These are phyloP conservation scores for Apoda limacodes DNA, from an alignment of 2,888 invertebrate genomes.

Conservation along the genomic window DNA sequence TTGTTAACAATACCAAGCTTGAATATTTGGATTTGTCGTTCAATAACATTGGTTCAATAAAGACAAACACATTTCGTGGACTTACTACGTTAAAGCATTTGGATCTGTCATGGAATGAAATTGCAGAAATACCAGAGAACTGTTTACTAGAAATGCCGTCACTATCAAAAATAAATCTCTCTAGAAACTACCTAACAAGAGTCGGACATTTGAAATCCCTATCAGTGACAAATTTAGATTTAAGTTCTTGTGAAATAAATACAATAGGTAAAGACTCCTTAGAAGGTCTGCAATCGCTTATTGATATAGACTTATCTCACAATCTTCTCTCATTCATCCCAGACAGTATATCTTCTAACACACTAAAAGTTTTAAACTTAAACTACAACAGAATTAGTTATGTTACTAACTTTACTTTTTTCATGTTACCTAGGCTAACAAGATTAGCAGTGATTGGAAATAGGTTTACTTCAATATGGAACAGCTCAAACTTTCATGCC, in stretches of 20 bases:
- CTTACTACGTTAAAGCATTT: conserved; percentile 68
- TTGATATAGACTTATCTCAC: conserved; percentile 72
- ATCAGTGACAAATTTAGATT: conserved; percentile 69
- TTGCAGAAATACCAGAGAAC: conserved; percentile 69
- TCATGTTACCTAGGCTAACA: conserved; percentile 69
- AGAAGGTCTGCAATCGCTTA: conserved; percentile 68
- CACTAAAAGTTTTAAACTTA: conserved; percentile 70
- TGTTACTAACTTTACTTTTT: conserved; percentile 73
- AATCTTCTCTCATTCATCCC: conserved; percentile 76
- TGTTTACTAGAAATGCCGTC: conserved; percentile 71
- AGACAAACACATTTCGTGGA: conserved; percentile 71
- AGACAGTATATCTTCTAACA: conserved; percentile 69
- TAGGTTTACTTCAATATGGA: conserved; percentile 74
- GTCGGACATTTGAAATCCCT: conserved; percentile 69
- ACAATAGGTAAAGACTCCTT: conserved; percentile 67
- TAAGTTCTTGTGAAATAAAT: conserved; percentile 76
- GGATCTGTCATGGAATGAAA: conserved; percentile 78
- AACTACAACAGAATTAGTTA: conserved; percentile 71
- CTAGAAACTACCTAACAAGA: conserved; percentile 73
- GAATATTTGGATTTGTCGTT: conserved; percentile 73
- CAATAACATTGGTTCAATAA: conserved; percentile 73
- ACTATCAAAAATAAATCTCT: conserved; percentile 71
- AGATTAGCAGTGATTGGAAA: conserved; percentile 77
- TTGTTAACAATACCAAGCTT: conserved; percentile 71
- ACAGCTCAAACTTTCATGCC: conserved; percentile 66